Base-by-base conservation (phyloP, 2,797 vertebrate genomes). In the Acanthopagrus latus region DNA sequence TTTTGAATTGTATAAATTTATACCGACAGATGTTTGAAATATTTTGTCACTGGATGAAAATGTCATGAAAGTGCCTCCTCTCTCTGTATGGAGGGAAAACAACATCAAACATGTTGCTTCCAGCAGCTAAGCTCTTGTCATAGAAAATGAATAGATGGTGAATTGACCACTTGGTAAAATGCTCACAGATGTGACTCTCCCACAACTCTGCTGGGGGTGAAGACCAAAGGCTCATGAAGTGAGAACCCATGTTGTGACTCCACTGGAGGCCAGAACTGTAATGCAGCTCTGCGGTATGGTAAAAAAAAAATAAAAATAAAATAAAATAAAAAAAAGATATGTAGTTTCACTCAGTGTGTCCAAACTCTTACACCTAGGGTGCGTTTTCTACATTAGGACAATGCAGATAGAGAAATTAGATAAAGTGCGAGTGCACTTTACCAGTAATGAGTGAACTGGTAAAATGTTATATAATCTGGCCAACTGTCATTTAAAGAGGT, bases 161-260 rank as follows among this genome's bases (percentile, higher is more conserved):
- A 82, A 76, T 3, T 18, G 23, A 62, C 54, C 56, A 0, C 48
- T 59, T 54, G 52, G 44, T 48, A 41, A 65, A 78, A 78, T 21
- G 54, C 59, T 74, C 65, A 57, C 57, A 50, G 66, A 74, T 75
- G 57, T 67, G 71, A 47, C 64, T 59, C 57, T 33, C 23, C 38
- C 46, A 11, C 23, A 59, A 1, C 48, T 46, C 64, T 59, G 47
- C 63, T 38, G 48, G 64, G 13, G 52, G 21, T 25, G n/a, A 55
- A 27, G 27, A 76, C 33, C 47, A 63, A 58, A 71, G 56, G 29
- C 25, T 25, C 41, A 21, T 5, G 20, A 65, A 43, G 44, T 2
- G 13, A 46, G 50, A 56, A 0, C 46, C 23, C 23, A 41, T 4
- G 51, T 33, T 13, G 46, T 16, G 44, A 68, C 62, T 64, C 60